Conservation (phyloP, 2,797 vertebrate species). For the Babyrousa celebensis region DNA sequence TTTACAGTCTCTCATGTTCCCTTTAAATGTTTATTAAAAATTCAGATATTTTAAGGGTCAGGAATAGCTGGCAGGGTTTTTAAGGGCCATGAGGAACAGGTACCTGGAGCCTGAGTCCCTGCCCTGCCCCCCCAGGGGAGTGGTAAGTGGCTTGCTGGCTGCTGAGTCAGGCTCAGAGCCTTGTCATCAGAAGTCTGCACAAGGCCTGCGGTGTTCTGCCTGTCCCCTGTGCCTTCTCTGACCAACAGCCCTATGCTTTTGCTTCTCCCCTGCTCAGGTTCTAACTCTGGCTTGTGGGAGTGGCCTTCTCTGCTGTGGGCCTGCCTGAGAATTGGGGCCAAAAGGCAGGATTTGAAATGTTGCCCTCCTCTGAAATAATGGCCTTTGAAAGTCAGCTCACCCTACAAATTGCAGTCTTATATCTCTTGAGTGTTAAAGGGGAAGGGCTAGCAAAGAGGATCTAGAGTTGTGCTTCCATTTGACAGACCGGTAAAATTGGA, state of each 20-base stretch:
- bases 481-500: not conserved
- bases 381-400: not conserved
- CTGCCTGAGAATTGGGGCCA: not conserved
- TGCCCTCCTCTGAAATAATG: not conserved
- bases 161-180: not conserved
- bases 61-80: not conserved
- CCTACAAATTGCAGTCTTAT: not conserved
- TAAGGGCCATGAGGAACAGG: not conserved
- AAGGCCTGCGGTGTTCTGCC: not conserved
- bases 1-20: not conserved
- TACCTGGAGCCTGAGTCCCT: not conserved
- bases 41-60: not conserved
- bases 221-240: not conserved
- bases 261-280: not conserved
- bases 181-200: too few species aligned
- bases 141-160: not conserved
- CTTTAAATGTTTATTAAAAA: slow-evolving; percentile 26
- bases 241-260: not conserved
- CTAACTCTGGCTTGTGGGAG: not conserved
- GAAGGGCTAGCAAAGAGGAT: not conserved
- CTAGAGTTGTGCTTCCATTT: not conserved
- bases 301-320: not conserved
- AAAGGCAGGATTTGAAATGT: not conserved
- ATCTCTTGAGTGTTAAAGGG: not conserved
- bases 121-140: not conserved